Base-by-base conservation (phyloP, 2,888 invertebrate species). In the Zygaena filipendulae region DNA sequence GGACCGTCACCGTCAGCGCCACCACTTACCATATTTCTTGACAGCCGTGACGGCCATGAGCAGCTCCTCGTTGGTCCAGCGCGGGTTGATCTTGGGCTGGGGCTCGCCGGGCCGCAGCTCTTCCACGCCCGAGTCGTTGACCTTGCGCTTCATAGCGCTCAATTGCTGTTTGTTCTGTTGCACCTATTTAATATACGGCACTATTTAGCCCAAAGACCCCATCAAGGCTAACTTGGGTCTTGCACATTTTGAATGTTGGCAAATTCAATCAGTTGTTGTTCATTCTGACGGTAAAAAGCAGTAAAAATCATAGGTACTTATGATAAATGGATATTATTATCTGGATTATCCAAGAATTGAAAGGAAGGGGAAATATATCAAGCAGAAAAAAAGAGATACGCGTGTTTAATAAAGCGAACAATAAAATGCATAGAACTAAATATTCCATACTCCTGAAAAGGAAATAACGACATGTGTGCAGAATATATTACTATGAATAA, bases 111-210 rank as follows among this genome's bases (percentile, higher is more conserved):
- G 81, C 50, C 87, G 81, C 30, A 86, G 64, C 30, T 87, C 85
- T 32, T 88, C 87, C 12, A 90, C 74, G 0, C 75, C 75, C 2
- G 61, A 38, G 30, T 77, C 77, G 62, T 81, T 48, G 79, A 79
- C 88, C 68, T 92, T 92, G 33, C 91, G 86, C 62, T 93, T 93
- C 57, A 93, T 80, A 23, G 91, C 86, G 54, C 95, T 94, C 41
- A 96, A 85, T 52, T 89, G 87, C 66, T 97, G 97, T 58, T 97
- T 96, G 69, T 96, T 95, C 45, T 90, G 90, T 69, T 97, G 97
- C 31, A 97, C 95, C 96, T 96, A 49, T 16, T 7, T 6, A 16
- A 16, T 6, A n/a, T 10, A 27, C 29, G 23, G 18, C 25, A 42
- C 35, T 27, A 30, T 9, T 4, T 19, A 21, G 7, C 8, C n/a